Base-by-base conservation (phyloP, 2,888 invertebrate species). In the Zelleria hepariella region DNA sequence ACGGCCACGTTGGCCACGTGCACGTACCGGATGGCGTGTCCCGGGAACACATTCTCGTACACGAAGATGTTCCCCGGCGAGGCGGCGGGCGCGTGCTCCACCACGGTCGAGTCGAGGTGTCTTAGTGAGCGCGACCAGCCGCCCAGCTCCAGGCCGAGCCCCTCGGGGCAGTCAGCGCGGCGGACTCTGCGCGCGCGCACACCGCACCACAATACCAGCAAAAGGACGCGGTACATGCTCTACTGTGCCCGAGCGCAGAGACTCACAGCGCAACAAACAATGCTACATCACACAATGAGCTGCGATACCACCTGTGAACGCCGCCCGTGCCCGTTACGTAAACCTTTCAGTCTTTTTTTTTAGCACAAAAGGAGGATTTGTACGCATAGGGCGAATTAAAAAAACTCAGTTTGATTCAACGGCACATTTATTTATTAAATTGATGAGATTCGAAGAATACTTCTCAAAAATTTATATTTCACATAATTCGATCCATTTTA, bases 41-140 rank as follows among this genome's bases (percentile, higher is more conserved):
- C 77, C 0, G 82, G 80, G 63, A 86, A 86, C 56, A 70, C 65
- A 60, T 86, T 86, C 49, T 85, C 84, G 63, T 86, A 86, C 7
- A 86, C 82, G 63, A 84, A 84, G 18, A 78, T 64, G 62, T 83
- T 85, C 0, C 86, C 86, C 61, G 57, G 72, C 21, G 79, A 72
- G 0, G 78, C 68, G 0, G 81, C 78, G 0, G 86, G 79, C 0
- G 67, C 69, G 67, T 78, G 84, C 25, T 86, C 84, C 0, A 86
- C 77, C 0, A 79, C 78, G 0, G 78, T 82, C 0, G 86, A 78
- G 62, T 86, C 84, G 67, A 86, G 65, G 52, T 79, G 82, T 20
- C 66, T 67, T 3, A 81, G 66, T 21, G 73, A 63, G 57, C 69
- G 63, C 15, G 61, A 65, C 86, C 86, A 86, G 47, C 66, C 60